Percentiles rank a stretch among this genome's conserved stretches.
phyloP scores from a whole-genome alignment of 2,113 vertebrate species.

The Eretmochelys imbricata region DNA sequence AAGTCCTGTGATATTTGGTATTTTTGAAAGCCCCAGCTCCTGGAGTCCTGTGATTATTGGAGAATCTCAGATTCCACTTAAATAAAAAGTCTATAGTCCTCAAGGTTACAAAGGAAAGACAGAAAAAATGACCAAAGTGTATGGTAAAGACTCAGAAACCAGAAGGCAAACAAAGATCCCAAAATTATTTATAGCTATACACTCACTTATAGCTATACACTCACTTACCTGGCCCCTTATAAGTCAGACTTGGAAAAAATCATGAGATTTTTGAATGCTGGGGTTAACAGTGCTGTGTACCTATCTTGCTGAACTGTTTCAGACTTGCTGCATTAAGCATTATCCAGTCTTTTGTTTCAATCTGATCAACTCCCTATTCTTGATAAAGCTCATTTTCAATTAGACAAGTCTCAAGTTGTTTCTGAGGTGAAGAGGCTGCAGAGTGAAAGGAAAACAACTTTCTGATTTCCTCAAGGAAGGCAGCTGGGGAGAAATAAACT shows the following conservation, averaged over 20 bases:
- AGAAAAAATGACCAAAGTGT: neutral
- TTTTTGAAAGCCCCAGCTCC: neutral
- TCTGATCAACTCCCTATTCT: neutral
- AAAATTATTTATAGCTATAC: too few species aligned
- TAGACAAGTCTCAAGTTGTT: neutral
- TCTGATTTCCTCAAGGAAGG: neutral
- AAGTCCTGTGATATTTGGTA: neutral
- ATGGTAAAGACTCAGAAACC: neutral
- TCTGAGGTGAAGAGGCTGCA: too few species aligned
- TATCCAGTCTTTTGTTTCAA: neutral
- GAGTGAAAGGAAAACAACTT: neutral
- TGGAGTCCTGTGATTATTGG: neutral
- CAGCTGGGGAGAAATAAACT: neutral
- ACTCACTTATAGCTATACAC: too few species aligned
- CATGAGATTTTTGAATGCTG: too few species aligned
- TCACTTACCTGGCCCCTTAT: too few species aligned
- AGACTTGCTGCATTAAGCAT: neutral
- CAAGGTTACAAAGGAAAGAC: neutral
- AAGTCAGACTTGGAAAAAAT: too few species aligned
- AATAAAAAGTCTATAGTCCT: neutral
- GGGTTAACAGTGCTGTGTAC: neutral
- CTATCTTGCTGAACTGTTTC: neutral
- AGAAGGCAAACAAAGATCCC: neutral
- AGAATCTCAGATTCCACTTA: neutral
- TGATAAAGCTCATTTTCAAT: neutral